Base-by-base conservation (phyloP, 30 jellyfish, hydroid and myxozoan genomes). In the Pelagia noctiluca region DNA sequence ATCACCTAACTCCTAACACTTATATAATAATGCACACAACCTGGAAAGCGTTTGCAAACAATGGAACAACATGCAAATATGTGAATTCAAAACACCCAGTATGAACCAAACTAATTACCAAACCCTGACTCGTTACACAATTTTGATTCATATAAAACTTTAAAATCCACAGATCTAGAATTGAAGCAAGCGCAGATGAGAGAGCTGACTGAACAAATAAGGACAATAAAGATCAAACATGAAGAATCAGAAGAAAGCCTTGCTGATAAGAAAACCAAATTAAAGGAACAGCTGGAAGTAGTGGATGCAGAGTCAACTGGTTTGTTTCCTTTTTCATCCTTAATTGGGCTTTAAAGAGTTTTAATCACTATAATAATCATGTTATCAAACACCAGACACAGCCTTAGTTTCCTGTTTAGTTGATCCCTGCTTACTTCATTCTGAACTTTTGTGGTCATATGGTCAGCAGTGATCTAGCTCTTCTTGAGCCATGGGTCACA, bases 301-400 rank as follows among this genome's bases (percentile, higher is more conserved):
- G 8, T 70, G 13, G 83, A 70, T 18, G 46, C 83, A 18, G 83
- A 70, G 11, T 31, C 83, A 1, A 70, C 23, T 8, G 83, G 83
- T 70, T 52, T 52, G 37, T 31, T n/a, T 7, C 11, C 10, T 16
- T 16, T 10, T 5, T 54, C 11, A 5, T 4, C 21, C 32, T 25
- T 54, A 25, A 54, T 54, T 54, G 11, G 32, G 32, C 11, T 54
- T 54, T 10, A 16, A 3, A 4, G 4, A 3, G 71, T 5, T 42
- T 42, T 42, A 16, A 42, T 42, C 12, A 42, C 16, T 8, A 42
- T 42, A 16, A 42, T 42, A 42, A 42, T 42, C 12, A 42, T 42
- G 57, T 5, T 42, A n/a, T n/a, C n/a, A n/a, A n/a, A n/a, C n/a
- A n/a, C n/a, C n/a, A n/a, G n/a, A n/a, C n/a, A n/a, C n/a, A n/a